Base-by-base conservation (phyloP, 2,888 invertebrate genomes). In the Cinara cedri region DNA sequence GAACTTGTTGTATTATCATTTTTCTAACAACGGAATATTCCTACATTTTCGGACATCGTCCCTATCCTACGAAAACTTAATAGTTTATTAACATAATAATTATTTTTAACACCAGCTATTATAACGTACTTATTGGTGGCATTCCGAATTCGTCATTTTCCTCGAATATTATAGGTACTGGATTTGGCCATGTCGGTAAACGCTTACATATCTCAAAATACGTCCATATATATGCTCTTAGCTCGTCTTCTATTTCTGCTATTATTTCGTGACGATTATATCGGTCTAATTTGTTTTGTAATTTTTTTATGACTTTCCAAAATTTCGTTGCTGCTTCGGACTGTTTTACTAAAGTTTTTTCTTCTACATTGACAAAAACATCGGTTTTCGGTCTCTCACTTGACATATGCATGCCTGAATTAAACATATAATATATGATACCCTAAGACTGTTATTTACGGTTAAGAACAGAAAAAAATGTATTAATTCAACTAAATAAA, bases 181-280 rank as follows among this genome's bases (percentile, higher is more conserved):
- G 10, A 57, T 76, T 46, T 34, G 76, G 76, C 76, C 66, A 76
- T 6, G 66, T 6, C 1, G 76, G 76, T 16, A 76, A 57, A 63
- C 42, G 63, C 1, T 42, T 34, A 49, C 74, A 74, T 4, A 1
- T 57, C 26, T 57, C 26, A 26, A 19, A 76, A 46, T 68, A 57
- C 1, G 6, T 49, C 66, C 57, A 57, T 21, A 76, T 49, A 3
- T 76, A 57, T 1, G 21, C 26, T 34, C 66, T 66, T 19, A 76
- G 26, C 34, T 68, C 57, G 26, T 76, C 55, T 46, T 44, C 26
- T 0, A 76, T 76, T 3, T 66, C 55, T 14, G 66, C 76, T 10
- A 66, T 68, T 54, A 76, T 57, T 51, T 46, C 57, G 19, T n/a
- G 0, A 16, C 57, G 66, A 2, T 66, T 16, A 14, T 19, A 13